Evolutionary conservation across 2,797 vertebrate species (phyloP), one percentile per base, ranked within the genome.

Genomic region (Myripristis jacobus): DNA sequence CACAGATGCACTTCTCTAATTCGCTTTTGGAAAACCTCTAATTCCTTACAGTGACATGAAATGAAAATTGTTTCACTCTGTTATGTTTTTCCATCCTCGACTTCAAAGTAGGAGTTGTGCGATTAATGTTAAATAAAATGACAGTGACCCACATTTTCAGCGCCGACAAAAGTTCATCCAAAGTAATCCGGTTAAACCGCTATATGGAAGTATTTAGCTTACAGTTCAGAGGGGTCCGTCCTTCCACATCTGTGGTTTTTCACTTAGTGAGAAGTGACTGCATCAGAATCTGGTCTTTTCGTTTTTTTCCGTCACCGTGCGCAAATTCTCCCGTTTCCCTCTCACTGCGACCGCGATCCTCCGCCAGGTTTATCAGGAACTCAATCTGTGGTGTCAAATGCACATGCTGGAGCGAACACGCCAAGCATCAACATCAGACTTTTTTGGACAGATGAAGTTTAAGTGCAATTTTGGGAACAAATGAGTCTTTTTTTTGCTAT

Each of bases 191-290:
- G 69, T 67, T 68, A 24, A 81, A 85, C 78, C 61, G 66, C 75
- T 44, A 44, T 29, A 18, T 75, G 79, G 84, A 88, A 88, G 79
- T 60, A 87, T 80, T 71, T 73, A 76, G 52, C 1, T 44, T 82
- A 84, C 66, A 79, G 87, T 79, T 21, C 27, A 50, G 62, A 55
- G 61, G 89, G 80, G 86, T 38, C 88, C 84, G 86, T 54, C 76
- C 6, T n/a, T 21, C 70, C 75, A 79, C 77, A 77, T 84, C 73
- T 87, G 77, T 34, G 76, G 86, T 82, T 70, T 76, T 67, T 70
- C 77, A 51, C 68, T 57, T 16, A 31, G 75, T 72, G 31, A 73
- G 65, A 81, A 78, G 76, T 9, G 31, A 72, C 73, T 70, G 71
- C 77, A 67, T 82, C 83, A 86, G 70, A 62, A 34, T 62, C 52